Percentiles rank a stretch among this genome's conserved stretches.
These are phyloP conservation scores for Hemicrepidius hirtus DNA, from an alignment of 2,888 invertebrate species.

Conservation along the genomic window DNA sequence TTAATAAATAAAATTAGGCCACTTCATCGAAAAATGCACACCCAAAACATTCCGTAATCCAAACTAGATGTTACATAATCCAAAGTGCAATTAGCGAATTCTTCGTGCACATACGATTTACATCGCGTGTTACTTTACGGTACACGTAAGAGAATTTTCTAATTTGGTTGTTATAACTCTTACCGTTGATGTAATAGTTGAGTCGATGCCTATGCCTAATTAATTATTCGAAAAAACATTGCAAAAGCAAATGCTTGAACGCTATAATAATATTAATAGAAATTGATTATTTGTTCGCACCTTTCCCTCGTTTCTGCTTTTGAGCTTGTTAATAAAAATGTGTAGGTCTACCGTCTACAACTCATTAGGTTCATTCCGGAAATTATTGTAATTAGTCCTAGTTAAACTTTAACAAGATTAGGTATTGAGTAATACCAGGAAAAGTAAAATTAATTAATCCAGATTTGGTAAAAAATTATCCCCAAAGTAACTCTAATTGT, in stretches of 20 bases:
- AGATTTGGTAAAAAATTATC: neutral
- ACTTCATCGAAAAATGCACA: constrained; percentile 14
- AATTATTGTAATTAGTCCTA: constrained; percentile 3
- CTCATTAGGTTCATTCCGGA: constrained; percentile 4
- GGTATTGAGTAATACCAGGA: constrained; percentile 1
- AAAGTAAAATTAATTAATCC: neutral
- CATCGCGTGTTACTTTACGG: constrained; percentile 34
- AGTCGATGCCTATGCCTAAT: neutral
- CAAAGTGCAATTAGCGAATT: constrained; percentile 19
- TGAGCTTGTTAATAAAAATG: constrained; percentile 14
- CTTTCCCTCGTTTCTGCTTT: constrained; percentile 9
- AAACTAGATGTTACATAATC: constrained; percentile 11
- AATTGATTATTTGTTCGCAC: constrained; percentile 12
- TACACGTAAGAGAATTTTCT: constrained; percentile 42
- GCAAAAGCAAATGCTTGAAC: constrained; percentile 12
- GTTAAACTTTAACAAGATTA: neutral
- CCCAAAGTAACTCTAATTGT: too few species aligned
- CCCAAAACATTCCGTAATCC: constrained; percentile 13
- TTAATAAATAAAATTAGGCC: neutral
- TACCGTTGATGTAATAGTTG: constrained; percentile 25
- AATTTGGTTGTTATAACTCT: constrained; percentile 38
- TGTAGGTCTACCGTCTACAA: constrained; percentile 5
- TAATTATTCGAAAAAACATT: constrained; percentile 18
- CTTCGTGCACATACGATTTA: constrained; percentile 24
- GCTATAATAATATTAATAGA: constrained; percentile 2